phyloP scores from a whole-genome alignment of 2,888 invertebrate species.

The Portevinia maculata region DNA sequence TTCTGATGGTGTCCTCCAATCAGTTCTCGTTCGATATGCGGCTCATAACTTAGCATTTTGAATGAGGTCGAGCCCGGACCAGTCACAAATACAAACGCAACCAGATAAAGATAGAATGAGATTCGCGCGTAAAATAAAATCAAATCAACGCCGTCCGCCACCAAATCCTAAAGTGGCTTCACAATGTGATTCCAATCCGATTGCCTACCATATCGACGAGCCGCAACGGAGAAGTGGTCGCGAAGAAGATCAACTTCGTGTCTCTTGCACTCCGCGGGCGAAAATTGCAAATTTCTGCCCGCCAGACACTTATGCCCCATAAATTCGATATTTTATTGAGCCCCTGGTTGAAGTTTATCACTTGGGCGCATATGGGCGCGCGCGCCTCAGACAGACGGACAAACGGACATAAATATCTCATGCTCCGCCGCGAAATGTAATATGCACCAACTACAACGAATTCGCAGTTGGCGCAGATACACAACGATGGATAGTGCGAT shows the following conservation, averaged over 20 bases:
- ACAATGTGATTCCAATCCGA: conserved; percentile 67
- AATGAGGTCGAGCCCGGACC: conserved; percentile 66
- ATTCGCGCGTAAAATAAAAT: conserved; percentile 40
- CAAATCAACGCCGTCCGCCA: conserved; percentile 47
- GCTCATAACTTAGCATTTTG: conserved; percentile 74
- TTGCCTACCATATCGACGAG: conserved; percentile 49
- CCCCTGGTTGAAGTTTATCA: conserved; percentile 76
- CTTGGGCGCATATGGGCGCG: conserved; percentile 73
- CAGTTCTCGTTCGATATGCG: conserved; percentile 70
- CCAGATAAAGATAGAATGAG: conserved; percentile 10
- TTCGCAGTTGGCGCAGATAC: conserved; percentile 21
- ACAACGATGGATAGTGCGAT: not conserved
- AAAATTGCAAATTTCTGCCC: conserved; percentile 76
- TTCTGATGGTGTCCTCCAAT: conserved; percentile 72
- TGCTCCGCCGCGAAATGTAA: conserved; percentile 67
- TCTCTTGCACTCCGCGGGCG: conserved; percentile 66
- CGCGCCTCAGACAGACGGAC: conserved; percentile 33
- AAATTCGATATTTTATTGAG: conserved; percentile 76
- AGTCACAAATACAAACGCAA: not conserved
- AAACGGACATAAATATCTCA: conserved; percentile 69
- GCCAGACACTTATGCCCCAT: conserved; percentile 76
- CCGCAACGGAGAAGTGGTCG: conserved; percentile 33
- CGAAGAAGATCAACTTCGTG: conserved; percentile 64
- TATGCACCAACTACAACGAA: conserved; percentile 50
- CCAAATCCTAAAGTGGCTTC: conserved; percentile 7